Conservation (phyloP, 2,888 invertebrate genomes). For the Acanthosepion esculentum region DNA sequence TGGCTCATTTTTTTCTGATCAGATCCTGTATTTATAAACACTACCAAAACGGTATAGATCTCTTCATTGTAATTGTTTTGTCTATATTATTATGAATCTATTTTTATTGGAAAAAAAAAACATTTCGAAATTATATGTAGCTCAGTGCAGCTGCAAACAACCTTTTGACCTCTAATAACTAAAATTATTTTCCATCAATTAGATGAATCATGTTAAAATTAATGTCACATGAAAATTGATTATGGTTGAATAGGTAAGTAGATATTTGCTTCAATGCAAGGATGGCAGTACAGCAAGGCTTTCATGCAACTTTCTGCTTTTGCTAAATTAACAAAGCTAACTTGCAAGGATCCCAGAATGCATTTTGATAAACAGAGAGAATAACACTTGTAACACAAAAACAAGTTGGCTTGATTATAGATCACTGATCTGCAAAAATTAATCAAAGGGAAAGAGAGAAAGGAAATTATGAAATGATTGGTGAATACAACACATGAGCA, state of each 20-base stretch:
- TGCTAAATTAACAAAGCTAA: neutral
- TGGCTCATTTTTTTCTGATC: no score
- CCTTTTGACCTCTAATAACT: neutral
- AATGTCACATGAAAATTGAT: conserved; percentile 1
- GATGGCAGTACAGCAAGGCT: neutral
- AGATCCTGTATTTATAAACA: no score
- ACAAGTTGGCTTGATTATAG: neutral
- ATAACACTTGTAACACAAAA: neutral
- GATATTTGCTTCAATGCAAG: neutral
- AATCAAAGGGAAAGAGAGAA: neutral
- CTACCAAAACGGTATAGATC: neutral
- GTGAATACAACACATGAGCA: no score
- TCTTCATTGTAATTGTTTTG: neutral
- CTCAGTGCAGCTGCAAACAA: neutral
- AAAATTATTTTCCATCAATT: neutral
- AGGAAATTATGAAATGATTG: neutral
- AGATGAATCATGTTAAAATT: neutral
- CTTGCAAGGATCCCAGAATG: neutral
- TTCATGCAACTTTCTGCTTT: neutral
- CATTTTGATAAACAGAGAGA: neutral
- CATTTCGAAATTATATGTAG: neutral
- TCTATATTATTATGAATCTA: neutral
- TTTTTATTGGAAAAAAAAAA: neutral
- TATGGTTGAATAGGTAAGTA: neutral
- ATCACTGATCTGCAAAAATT: neutral